Base-by-base conservation (phyloP, 2,888 invertebrate species). In the Teinopalpus imperialis region DNA sequence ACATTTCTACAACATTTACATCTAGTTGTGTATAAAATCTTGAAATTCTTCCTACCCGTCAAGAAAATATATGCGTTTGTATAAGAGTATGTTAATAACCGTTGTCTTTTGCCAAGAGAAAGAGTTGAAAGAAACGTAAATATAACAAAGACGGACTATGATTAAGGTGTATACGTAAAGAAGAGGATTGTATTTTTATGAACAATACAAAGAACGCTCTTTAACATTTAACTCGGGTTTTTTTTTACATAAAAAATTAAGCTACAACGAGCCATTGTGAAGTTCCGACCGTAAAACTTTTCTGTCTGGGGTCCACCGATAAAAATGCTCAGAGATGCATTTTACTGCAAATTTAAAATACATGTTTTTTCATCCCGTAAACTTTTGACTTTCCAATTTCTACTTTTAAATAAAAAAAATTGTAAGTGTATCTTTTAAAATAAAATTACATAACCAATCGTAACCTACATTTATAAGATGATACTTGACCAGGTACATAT, bases 271-370 rank as follows among this genome's bases (percentile, higher is more conserved):
- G 39, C 29, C 43, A 43, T 48, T 49, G 49, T 45, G 40, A 47
- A 47, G 48, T 53, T 51, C 41, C 36, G 41, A 20, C 42, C 44
- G 47, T 43, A 45, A 52, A 53, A 50, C 34, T 43, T 50, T 51
- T 40, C 21, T 42, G 48, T 44, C 35, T 45, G 49, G 21, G 30
- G 30, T 6, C 27, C 7, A 23, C 43, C 34, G 43, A 48, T 48
- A 47, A 51, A 40, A 41, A 16, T 21, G 29, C 30, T 21, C 30
- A 5, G 20, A 12, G 39, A 35, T 35, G 29, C 46, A 30, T 35
- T 46, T 41, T 46, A 45, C 39, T 40, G 29, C 41, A 41, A 29
- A 46, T 46, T 35, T 40, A 29, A 46, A 40, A 35, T 10, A 23
- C 7, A 23, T 35, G 45, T 26, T 9, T 34, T 35, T 31, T 35